These are phyloP conservation scores for Anagrus nilaparvatae DNA, from an alignment of 1,140 invertebrate species.

Conservation along the genomic window DNA sequence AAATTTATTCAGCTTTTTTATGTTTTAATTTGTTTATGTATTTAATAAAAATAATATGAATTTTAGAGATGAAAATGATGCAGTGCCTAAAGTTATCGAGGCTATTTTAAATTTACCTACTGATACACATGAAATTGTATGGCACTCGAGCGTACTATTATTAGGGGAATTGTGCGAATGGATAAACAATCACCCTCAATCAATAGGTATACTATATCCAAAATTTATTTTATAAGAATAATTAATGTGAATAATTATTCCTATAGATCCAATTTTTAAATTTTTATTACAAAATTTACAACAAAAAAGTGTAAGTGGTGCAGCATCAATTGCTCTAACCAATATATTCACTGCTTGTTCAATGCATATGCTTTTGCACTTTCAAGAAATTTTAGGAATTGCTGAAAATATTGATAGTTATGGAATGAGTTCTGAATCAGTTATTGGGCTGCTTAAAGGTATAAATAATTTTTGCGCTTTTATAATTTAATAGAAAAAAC, in stretches of 20 bases:
- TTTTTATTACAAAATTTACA: constrained; percentile 65
- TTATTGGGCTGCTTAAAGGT: constrained; percentile 75
- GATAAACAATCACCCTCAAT: constrained; percentile 79
- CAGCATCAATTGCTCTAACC: constrained; percentile 64
- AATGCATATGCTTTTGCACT: constrained; percentile 68
- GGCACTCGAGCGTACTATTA: constrained; percentile 78
- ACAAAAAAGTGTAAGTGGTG: constrained; percentile 58
- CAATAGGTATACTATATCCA: too few species aligned
- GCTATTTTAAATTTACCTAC: constrained; percentile 76
- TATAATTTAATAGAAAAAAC: constrained; percentile 1
- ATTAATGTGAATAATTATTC: constrained; percentile 8
- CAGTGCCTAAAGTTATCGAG: constrained; percentile 88
- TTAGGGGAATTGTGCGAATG: constrained; percentile 90
- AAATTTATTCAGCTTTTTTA: constrained; percentile 42
- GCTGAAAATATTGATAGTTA: constrained; percentile 69
- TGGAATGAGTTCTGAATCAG: constrained; percentile 67
- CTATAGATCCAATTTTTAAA: constrained; percentile 64
- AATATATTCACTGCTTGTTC: constrained; percentile 69
- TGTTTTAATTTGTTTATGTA: constrained; percentile 9
- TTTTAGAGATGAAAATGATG: constrained; percentile 85
- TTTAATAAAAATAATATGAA: too few species aligned
- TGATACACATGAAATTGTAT: constrained; percentile 76
- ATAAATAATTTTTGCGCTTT: constrained; percentile 8
- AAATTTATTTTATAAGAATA: too few species aligned
- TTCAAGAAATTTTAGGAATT: constrained; percentile 69